phyloP scores from a whole-genome alignment of 2,888 invertebrate species.

The Polymixis flavicincta region DNA sequence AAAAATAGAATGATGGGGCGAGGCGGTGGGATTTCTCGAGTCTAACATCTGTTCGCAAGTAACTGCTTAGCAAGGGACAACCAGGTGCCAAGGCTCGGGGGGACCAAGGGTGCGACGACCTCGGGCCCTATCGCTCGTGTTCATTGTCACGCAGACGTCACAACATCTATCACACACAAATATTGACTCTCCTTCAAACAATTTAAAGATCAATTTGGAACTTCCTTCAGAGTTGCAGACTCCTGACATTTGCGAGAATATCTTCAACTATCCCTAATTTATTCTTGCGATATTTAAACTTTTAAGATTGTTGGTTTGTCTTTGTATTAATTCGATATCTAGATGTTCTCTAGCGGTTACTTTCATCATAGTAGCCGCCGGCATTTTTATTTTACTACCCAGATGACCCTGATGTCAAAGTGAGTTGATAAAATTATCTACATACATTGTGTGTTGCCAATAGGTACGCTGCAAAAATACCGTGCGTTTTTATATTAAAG shows the following conservation, averaged over 20 bases:
- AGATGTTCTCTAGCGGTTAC: conserved; percentile 49
- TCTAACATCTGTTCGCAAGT: conserved; percentile 86
- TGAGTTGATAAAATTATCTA: conserved; percentile 66
- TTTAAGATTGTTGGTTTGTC: conserved; percentile 22
- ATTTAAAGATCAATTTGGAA: conserved; percentile 69
- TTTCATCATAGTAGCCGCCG: conserved; percentile 54
- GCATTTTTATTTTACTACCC: conserved; percentile 62
- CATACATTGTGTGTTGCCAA: conserved; percentile 64
- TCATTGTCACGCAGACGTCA: conserved; percentile 80
- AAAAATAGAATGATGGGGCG: conserved; percentile 68
- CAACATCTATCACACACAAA: conserved; percentile 71
- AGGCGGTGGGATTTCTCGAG: conserved; percentile 74
- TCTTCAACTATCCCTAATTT: conserved; percentile 30
- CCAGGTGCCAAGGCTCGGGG: conserved; percentile 87
- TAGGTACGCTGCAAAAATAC: conserved; percentile 57
- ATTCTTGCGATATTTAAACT: conserved; percentile 34
- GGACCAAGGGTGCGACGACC: conserved; percentile 88
- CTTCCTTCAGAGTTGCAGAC: conserved; percentile 14
- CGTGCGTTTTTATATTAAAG: conserved; percentile 38
- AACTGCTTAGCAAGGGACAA: conserved; percentile 77
- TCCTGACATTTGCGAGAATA: conserved; percentile 49
- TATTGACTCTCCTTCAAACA: conserved; percentile 68
- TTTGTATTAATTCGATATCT: conserved; percentile 39
- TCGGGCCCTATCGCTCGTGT: conserved; percentile 81
- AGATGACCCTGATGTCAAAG: conserved; percentile 66